Conservation (phyloP, 2,797 vertebrate species). For the Chromobotia macracanthus region DNA sequence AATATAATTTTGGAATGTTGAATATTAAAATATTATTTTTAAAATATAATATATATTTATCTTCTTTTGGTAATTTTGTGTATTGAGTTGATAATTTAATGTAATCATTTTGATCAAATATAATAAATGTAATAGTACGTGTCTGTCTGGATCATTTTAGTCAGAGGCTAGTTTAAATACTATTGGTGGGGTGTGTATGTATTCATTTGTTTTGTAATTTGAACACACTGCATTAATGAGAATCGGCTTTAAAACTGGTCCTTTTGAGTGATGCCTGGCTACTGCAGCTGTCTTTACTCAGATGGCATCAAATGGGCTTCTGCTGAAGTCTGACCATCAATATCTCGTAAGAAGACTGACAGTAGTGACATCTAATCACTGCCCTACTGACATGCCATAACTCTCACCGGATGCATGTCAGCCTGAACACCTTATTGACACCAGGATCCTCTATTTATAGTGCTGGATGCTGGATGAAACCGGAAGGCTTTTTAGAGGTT, state of each 20-base stretch:
- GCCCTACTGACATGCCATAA: conserved; percentile 53
- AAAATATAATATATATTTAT: no score
- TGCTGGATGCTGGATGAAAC: conserved; percentile 23
- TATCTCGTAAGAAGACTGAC: conserved; percentile 85
- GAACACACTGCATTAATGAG: conserved; percentile 8
- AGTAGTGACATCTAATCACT: conserved; percentile 82
- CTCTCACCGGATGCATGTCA: conserved; percentile 45
- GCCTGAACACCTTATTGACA: conserved; percentile 47
- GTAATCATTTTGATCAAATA: no score
- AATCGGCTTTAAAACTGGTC: conserved; percentile 43
- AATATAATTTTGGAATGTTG: no score
- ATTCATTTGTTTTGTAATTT: not conserved
- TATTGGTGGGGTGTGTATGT: not conserved
- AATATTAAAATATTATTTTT: no score
- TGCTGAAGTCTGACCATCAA: conserved; percentile 85
- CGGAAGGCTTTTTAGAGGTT: conserved; percentile 11
- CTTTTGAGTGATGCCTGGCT: conserved; percentile 66
- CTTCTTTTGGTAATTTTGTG: no score
- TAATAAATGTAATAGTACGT: no score
- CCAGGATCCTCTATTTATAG: conserved; percentile 25
- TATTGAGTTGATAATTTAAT: no score
- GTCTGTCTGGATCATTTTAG: no score
- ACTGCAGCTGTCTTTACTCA: conserved; percentile 77
- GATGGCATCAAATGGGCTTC: conserved; percentile 78
- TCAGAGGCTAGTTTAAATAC: no score